Percentiles rank a stretch among this genome's conserved stretches.
Conservation (phyloP, 2,797 vertebrate species). For the Protonibea diacanthus region DNA sequence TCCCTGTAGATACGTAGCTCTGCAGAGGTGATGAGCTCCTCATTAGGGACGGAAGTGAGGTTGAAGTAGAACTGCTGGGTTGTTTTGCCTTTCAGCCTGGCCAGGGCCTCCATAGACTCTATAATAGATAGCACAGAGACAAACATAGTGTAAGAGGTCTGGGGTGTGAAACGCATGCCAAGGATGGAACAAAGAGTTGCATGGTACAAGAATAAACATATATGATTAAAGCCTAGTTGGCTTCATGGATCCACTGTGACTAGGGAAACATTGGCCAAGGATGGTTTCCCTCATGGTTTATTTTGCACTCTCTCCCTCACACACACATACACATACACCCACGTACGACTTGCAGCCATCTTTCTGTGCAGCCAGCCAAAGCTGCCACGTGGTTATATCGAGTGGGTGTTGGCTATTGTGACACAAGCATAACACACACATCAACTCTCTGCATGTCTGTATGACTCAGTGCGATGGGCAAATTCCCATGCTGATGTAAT, state of each 20-base stretch:
- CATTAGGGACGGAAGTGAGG: constrained; percentile 92
- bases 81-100: constrained; percentile 91
- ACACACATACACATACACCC: constrained; percentile 1
- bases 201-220: constrained; percentile 33
- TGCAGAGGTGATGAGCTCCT: constrained; percentile 95
- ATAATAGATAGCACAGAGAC: constrained; percentile 60
- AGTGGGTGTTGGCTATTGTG: constrained; percentile 54
- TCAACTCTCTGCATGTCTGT: constrained; percentile 35
- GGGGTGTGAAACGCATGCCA: constrained; percentile 19
- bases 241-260: constrained; percentile 19
- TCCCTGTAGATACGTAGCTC: constrained; percentile 97
- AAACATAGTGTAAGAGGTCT: constrained; percentile 51
- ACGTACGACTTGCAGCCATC: constrained; percentile 39
- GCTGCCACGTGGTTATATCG: constrained; percentile 59
- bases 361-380: constrained; percentile 45
- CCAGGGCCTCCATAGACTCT: constrained; percentile 96
- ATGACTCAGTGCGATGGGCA: constrained; percentile 41
- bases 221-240: constrained; percentile 25
- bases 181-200: constrained; percentile 30
- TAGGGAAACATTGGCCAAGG: constrained; percentile 14
- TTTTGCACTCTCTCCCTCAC: constrained; percentile 14
- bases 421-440: constrained; percentile 40
- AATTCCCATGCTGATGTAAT: constrained; percentile 48
- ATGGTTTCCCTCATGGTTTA: constrained; percentile 38
- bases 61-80: constrained; percentile 97